phyloP scores from a whole-genome alignment of 2,888 invertebrate genomes.

The Heliconius ethilla region DNA sequence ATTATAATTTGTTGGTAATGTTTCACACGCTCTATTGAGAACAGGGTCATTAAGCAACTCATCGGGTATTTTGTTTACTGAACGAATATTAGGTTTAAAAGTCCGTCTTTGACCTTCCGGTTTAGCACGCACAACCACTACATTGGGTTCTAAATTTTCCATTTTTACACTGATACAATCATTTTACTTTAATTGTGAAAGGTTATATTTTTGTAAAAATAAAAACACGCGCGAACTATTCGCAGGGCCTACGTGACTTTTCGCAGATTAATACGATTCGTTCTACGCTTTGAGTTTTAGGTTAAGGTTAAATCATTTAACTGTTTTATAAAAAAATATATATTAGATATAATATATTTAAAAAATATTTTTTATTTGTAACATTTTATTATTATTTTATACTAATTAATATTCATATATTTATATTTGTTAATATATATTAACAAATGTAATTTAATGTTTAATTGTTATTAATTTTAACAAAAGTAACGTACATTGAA shows the following conservation, averaged over 20 bases:
- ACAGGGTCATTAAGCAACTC: slow-evolving; percentile 88
- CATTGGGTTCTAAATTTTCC: slow-evolving; percentile 70
- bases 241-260: slow-evolving; percentile 78
- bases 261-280: slow-evolving; percentile 48
- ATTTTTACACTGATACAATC: slow-evolving; percentile 49
- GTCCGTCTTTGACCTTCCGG: slow-evolving; percentile 87
- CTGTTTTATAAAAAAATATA: neutral
- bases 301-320: neutral
- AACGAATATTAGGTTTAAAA: slow-evolving; percentile 87
- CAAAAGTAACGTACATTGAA: neutral
- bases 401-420: neutral
- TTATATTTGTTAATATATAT: neutral
- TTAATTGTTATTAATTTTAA: neutral
- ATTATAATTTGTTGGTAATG: slow-evolving; percentile 96
- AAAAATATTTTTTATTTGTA: neutral
- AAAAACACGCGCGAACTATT: slow-evolving; percentile 64
- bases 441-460: too few species aligned
- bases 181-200: slow-evolving; percentile 40
- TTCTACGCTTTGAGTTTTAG: slow-evolving; percentile 28
- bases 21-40: slow-evolving; percentile 86
- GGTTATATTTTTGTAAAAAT: slow-evolving; percentile 59
- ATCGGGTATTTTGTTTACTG: slow-evolving; percentile 90
- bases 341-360: neutral
- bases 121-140: slow-evolving; percentile 89
- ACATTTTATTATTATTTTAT: neutral